Conservation (phyloP, 23 tunicate genomes). For the Trididemnum miniatum region DNA sequence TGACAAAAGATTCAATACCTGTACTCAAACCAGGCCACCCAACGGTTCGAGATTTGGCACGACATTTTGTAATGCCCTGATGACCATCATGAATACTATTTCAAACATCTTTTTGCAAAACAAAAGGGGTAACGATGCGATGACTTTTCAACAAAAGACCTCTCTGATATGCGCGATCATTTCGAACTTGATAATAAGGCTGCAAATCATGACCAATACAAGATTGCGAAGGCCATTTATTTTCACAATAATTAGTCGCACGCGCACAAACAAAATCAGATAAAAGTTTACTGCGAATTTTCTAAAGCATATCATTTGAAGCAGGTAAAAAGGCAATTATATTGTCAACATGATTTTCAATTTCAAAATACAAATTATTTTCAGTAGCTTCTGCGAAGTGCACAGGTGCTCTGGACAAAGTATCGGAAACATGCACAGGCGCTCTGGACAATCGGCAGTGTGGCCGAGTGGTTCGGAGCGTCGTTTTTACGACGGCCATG, state of each 20-base stretch:
- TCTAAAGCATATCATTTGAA: background rate
- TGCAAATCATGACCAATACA: background rate
- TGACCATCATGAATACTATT: conserved; percentile 23
- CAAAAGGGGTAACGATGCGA: background rate
- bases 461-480: no score
- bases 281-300: background rate
- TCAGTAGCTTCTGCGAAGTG: background rate
- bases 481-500: no score
- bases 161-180: background rate
- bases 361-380: background rate
- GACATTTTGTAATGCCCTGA: conserved; percentile 12
- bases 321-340: background rate
- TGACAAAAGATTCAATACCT: background rate
- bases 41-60: background rate
- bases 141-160: conserved; percentile 3
- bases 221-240: background rate
- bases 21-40: background rate
- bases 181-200: background rate
- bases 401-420: background rate
- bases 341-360: conserved; percentile 9
- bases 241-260: background rate
- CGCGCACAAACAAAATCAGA: background rate
- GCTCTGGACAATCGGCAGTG: no score
- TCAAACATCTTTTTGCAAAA: background rate
- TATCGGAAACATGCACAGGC: background rate